phyloP scores from a whole-genome alignment of 2,888 invertebrate species.

The Gonocerus acuteangulatus region DNA sequence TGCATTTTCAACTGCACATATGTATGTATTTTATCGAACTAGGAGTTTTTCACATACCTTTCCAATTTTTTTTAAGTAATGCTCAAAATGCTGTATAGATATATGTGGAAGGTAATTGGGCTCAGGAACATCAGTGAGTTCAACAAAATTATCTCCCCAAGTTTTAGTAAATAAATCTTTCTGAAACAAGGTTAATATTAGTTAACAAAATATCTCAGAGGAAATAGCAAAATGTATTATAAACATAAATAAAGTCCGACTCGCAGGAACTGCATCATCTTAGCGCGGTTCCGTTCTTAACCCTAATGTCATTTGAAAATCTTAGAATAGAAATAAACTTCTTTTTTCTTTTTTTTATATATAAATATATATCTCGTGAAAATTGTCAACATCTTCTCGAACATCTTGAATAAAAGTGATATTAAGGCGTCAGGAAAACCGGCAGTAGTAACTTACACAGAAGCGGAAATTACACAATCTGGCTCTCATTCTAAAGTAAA shows the following conservation, averaged over 20 bases:
- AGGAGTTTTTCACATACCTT: slow-evolving; percentile 40
- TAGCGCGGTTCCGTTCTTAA: too few species aligned
- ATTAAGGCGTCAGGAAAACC: too few species aligned
- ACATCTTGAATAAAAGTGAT: too few species aligned
- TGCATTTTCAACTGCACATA: not conserved
- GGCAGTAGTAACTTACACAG: too few species aligned
- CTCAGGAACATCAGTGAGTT: slow-evolving; percentile 65
- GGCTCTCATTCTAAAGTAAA: too few species aligned
- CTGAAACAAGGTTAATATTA: slow-evolving; percentile 41
- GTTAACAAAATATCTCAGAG: slow-evolving; percentile 11
- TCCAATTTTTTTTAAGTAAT: slow-evolving; percentile 70
- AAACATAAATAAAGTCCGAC: too few species aligned
- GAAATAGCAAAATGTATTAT: not conserved
- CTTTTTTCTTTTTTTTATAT: not conserved
- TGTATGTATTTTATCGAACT: not conserved
- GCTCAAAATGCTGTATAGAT: slow-evolving; percentile 73
- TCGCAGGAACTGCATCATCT: too few species aligned
- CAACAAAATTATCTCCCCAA: slow-evolving; percentile 94
- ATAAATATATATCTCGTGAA: too few species aligned
- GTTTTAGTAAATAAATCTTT: slow-evolving; percentile 88
- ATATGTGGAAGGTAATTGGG: slow-evolving; percentile 78
- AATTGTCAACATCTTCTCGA: too few species aligned
- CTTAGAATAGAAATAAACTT: too few species aligned
- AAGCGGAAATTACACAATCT: too few species aligned
- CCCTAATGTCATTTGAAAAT: too few species aligned